Evolutionary conservation across 2,888 invertebrate genomes (phyloP).

Genomic region (Xestia rhomboidea): DNA sequence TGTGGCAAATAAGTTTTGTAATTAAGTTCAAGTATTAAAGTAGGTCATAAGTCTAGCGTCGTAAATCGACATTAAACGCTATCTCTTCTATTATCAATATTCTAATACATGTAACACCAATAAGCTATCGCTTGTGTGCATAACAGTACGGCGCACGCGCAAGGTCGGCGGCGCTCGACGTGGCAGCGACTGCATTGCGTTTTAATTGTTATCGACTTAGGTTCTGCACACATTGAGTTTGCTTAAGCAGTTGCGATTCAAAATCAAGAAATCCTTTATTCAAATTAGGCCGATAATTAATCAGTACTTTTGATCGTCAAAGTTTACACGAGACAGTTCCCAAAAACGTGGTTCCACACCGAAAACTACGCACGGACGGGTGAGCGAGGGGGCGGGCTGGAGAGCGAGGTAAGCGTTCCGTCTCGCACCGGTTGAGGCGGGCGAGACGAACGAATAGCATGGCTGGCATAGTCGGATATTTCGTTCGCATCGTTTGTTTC

Average conservation of each 20-base stretch:
- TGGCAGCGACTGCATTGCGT: constrained; percentile 62
- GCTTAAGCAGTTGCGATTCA: neutral
- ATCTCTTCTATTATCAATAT: constrained; percentile 25
- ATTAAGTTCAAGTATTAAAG: neutral
- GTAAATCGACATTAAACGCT: constrained; percentile 18
- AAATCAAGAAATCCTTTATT: neutral
- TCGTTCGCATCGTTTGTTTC: too few species aligned
- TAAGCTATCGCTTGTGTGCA: constrained; percentile 36
- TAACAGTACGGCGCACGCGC: constrained; percentile 54
- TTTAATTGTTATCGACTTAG: constrained; percentile 71
- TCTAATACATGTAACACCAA: constrained; percentile 11
- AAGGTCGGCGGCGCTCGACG: constrained; percentile 58
- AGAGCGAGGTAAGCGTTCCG: too few species aligned
- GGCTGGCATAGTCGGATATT: too few species aligned
- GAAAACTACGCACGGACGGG: too few species aligned
- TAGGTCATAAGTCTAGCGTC: neutral
- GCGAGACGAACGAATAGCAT: too few species aligned
- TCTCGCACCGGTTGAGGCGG: too few species aligned
- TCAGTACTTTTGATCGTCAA: neutral
- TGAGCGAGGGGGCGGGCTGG: too few species aligned
- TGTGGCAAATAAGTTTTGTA: neutral
- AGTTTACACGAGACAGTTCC: neutral
- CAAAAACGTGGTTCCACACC: too few species aligned
- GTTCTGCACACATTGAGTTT: constrained; percentile 20
- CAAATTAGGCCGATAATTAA: neutral